Evolutionary conservation across 2,888 invertebrate species (phyloP).

Genomic region (Sinelater perroti): DNA sequence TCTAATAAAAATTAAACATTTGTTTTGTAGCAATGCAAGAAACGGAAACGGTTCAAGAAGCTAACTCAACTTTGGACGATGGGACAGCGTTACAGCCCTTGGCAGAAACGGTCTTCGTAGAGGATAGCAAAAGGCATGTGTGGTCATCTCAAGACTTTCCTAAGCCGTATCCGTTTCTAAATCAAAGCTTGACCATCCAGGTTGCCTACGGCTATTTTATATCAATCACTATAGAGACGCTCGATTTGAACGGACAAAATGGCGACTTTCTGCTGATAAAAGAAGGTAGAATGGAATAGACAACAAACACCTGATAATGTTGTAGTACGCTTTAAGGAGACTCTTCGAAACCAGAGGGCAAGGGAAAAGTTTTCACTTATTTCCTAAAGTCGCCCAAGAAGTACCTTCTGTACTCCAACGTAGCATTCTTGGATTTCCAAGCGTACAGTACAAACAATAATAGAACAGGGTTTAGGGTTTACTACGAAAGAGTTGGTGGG

Average conservation of each 20-base stretch:
- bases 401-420: slow-evolving; percentile 30
- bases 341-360: no score
- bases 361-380: slow-evolving; percentile 36
- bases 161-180: slow-evolving; percentile 11
- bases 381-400: slow-evolving; percentile 20
- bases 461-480: slow-evolving; percentile 83
- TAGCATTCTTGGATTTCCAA: slow-evolving; percentile 20
- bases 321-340: no score
- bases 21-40: no score
- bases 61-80: no score
- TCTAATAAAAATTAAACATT: no score
- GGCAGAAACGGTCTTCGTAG: not conserved
- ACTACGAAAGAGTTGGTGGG: slow-evolving; percentile 54
- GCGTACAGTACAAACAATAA: slow-evolving; percentile 75
- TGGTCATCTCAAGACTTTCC: slow-evolving; percentile 25
- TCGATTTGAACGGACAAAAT: slow-evolving; percentile 31
- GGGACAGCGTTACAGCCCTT: no score
- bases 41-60: no score
- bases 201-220: slow-evolving; percentile 19
- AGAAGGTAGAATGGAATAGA: no score
- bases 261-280: slow-evolving; percentile 39
- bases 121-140: slow-evolving; percentile 4
- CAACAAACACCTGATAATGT: no score
- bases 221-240: slow-evolving; percentile 45
- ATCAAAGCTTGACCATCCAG: slow-evolving; percentile 6